Evolutionary conservation across 2,113 vertebrate genomes (phyloP), one percentile per base, ranked within the genome.

Genomic region (Boulengerochromis microlepis): DNA sequence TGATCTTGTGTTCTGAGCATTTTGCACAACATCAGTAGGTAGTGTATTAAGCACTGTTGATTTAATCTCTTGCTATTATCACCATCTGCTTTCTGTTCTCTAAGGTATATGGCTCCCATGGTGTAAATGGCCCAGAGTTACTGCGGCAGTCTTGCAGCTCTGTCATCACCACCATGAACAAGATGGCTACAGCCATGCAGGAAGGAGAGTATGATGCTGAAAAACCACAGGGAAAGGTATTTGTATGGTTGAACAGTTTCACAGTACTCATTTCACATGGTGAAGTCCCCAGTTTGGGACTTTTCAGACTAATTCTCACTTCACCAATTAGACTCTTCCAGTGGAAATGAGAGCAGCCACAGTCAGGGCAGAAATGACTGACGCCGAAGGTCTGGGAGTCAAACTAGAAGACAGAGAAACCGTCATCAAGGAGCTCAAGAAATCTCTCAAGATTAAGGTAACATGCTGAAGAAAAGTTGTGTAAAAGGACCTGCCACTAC

Each of bases 121-220:
- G 97, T 11, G 92, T 97, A 85, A 98, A 95, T 47, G 97, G 97
- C 6, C 96, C 97, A 1, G 98, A 99, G 91, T 97, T 97, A 84
- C 97, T 99, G 91, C 98, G 97, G 3, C 98, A 99, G 96, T 99
- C 99, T 1, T 99, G 98, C 94, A 95, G 64, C 90, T 94, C 98
- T 33, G 97, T 99, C 81, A 98, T 99, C 3, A 95, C 96, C 1
- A 98, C 98, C 81, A 99, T 99, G 99, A 99, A 99, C 96, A 99
- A 99, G 96, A 97, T 98, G 98, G 98, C 98, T 92, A 99, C 98
- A 0, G 98, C 98, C 87, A 99, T 99, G 99, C 99, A 99, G 95
- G 98, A 99, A 93, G 99, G 99, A 2, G 99, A 99, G 86, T 99
- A 98, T 0, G 99, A 99, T 1, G 97, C 98, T 0, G 98, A 99